Evolutionary conservation across 2,888 invertebrate species (phyloP), one percentile per base, ranked within the genome.

Genomic region (Norana najaformis): DNA sequence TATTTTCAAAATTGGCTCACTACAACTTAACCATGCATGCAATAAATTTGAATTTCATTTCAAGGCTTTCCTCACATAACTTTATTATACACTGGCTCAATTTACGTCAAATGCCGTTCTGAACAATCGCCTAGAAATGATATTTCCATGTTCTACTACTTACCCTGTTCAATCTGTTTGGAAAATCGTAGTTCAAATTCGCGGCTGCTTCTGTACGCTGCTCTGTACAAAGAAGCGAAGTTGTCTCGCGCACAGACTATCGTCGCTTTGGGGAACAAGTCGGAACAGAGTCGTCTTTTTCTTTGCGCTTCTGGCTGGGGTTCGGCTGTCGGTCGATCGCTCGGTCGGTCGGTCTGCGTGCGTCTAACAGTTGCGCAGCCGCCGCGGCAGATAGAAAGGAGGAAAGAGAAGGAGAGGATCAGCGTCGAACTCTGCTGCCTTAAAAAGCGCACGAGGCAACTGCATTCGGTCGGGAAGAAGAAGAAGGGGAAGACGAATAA

Each of bases 391-490:
- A 23, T 4, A 13, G 13, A 30, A 23, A 30, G 30, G 23, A 11
- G 53, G 53, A 16, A 2, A 5, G n/a, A 8, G 69, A 30, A 69
- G 69, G 1, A 6, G 69, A n/a, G 69, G 69, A 30, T 69, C 14
- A 8, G 53, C 53, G 53, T 53, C 53, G 53, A 53, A 30, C 30
- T 53, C 53, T 53, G 53, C 23, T 30, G 69, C 69, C 69, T 69
- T 69, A 69, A 69, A 69, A 69, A 69, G 69, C 69, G n/a, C 30
- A 69, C 69, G 69, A 30, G 69, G 69, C 69, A 69, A 69, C 69
- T 69, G 69, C n/a, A 69, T 69, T 69, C 69, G n/a, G 69, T 69
- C 69, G 69, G 69, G 69, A 69, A 69, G 69, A 69, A n/a, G 53
- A 47, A 47, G 47, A 47, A 18, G 47, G 14, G 14, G 39, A 47